Conservation (phyloP, 2,888 invertebrate species). For the Platypus cylindrus region DNA sequence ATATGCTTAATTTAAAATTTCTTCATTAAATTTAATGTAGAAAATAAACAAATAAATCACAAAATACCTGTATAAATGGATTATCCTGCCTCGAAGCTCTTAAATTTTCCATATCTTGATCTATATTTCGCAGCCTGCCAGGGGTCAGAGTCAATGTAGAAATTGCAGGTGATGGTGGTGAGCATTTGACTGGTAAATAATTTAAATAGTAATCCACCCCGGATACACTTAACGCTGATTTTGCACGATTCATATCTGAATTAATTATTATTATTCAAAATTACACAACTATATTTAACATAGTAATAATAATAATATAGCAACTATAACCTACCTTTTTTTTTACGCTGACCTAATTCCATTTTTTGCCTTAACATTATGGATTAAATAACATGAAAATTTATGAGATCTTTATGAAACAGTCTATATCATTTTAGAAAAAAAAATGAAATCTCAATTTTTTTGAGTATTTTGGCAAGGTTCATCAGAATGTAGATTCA, state of each 20-base stretch:
- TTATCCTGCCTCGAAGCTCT: constrained; percentile 73
- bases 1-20: neutral
- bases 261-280: no score
- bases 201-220: constrained; percentile 33
- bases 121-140: constrained; percentile 62
- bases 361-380: no score
- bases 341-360: no score
- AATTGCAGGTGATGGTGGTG: constrained; percentile 42
- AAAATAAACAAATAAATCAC: neutral
- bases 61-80: constrained; percentile 61
- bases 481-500: no score
- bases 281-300: no score
- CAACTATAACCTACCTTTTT: no score
- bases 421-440: no score
- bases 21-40: neutral
- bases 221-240: constrained; percentile 33
- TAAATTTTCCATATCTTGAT: constrained; percentile 74
- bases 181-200: constrained; percentile 28
- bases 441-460: no score
- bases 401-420: no score
- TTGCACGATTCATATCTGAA: constrained; percentile 27
- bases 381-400: no score
- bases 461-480: no score
- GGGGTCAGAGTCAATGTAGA: constrained; percentile 59
- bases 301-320: no score